These are phyloP conservation scores for Physeter macrocephalus DNA, from an alignment of 2,113 vertebrate species.

Conservation along the genomic window DNA sequence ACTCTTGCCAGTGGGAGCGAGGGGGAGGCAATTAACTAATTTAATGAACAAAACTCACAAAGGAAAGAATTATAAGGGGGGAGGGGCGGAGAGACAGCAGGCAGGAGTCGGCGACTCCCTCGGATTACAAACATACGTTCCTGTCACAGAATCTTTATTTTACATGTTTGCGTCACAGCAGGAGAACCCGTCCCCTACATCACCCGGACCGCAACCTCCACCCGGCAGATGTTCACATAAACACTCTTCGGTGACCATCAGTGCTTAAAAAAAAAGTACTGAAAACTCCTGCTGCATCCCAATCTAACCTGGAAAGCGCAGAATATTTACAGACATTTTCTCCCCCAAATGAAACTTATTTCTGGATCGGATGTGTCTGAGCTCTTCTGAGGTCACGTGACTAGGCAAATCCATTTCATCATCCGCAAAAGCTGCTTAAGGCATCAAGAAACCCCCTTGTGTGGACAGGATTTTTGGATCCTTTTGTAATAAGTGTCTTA, in stretches of 20 bases:
- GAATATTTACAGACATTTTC: slow-evolving; percentile 46
- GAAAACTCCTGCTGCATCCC: slow-evolving; percentile 36
- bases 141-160: slow-evolving; percentile 74
- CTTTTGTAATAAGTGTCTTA: background rate
- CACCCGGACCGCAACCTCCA: background rate
- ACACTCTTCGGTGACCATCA: slow-evolving; percentile 26
- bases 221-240: background rate
- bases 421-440: slow-evolving; percentile 44
- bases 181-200: slow-evolving; percentile 50
- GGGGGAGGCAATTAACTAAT: slow-evolving; percentile 23
- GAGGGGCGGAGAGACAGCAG: background rate
- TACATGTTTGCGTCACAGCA: slow-evolving; percentile 66
- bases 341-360: background rate
- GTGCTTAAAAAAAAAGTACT: slow-evolving; percentile 59
- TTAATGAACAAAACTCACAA: slow-evolving; percentile 37
- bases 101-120: background rate
- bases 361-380: background rate
- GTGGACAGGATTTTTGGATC: background rate
- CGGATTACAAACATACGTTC: background rate
- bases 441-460: slow-evolving; percentile 21
- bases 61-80: background rate
- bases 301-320: slow-evolving; percentile 21
- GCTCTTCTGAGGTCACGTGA: slow-evolving; percentile 34
- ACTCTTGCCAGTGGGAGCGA: background rate
- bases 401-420: slow-evolving; percentile 25